Evolutionary conservation across 2,113 vertebrate genomes (phyloP), one percentile per base, ranked within the genome.

Genomic region (Lepus americanus): DNA sequence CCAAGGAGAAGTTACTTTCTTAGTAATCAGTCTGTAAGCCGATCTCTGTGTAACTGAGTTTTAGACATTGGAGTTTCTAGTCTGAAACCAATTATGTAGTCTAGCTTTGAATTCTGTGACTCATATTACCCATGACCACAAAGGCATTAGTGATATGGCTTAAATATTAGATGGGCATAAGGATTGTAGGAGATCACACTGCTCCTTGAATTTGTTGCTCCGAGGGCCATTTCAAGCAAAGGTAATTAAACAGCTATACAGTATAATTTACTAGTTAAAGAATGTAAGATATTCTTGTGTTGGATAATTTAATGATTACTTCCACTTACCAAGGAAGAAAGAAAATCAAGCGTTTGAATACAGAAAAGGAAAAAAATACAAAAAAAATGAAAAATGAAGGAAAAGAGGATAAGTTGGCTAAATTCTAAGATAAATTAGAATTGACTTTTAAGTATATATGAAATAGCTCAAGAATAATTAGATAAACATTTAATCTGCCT

Each of bases 71-170:
- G 76, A 92, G 22, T 78, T 87, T 9, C 27, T 73, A 51, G 69
- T 70, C 55, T 86, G 69, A 74, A 96, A 84, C 31, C 72, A 90
- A 61, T 53, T 90, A 70, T 51, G 78, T 67, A 61, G 31, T 63
- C 87, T 64, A 90, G 88, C 61, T 72, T 66, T 82, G 36, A 88
- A 53, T 49, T 33, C 23, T 84, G 27, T 96, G 97, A 97, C 67
- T 96, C 94, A 96, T 22, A 16, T 55, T 74, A 27, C 89, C 69
- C 51, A 16, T 76, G 63, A 93, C 88, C 88, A 92, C 44, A 77
- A 85, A 94, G 87, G 73, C 73, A 90, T 96, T 90, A 96, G 95
- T 44, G 85, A 90, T 17, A 39, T 6, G 44, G 27, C 73, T 96
- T 96, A 97, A 96, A 96, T 93, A 94, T 80, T 25, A 85, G 84